Conservation (phyloP, 1,140 invertebrate genomes). For the Pomacea maculata region DNA sequence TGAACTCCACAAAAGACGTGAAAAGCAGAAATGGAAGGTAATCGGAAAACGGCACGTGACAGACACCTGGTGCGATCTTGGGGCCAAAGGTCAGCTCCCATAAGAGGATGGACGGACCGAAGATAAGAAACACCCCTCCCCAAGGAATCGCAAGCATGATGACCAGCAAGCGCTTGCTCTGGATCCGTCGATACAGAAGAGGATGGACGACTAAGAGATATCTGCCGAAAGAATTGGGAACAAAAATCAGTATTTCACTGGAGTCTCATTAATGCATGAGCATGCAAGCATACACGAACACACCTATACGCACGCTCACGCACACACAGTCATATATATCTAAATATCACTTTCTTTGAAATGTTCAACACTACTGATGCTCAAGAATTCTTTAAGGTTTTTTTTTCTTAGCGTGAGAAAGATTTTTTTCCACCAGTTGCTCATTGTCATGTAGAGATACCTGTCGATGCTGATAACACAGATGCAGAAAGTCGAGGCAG, state of each 20-base stretch:
- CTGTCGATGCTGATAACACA: conserved; percentile 38
- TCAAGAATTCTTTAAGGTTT: no score
- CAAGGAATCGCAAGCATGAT: conserved; percentile 35
- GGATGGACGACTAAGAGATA: conserved; percentile 34
- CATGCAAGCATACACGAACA: neutral
- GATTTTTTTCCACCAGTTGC: neutral
- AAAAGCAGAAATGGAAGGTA: conserved; percentile 35
- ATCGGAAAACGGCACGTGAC: conserved; percentile 42
- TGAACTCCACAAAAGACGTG: conserved; percentile 41
- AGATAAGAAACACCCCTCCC: conserved; percentile 37
- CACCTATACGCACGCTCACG: neutral
- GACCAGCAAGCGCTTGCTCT: conserved; percentile 15
- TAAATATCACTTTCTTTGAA: neutral
- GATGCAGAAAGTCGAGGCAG: conserved; percentile 33
- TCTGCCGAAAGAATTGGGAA: neutral
- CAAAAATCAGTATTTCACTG: neutral
- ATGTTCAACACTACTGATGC: no score
- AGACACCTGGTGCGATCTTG: conserved; percentile 36
- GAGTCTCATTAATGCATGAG: neutral
- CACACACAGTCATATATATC: neutral
- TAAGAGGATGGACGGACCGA: conserved; percentile 41
- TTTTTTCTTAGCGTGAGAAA: no score
- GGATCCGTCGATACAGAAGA: conserved; percentile 26
- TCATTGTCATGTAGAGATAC: neutral
- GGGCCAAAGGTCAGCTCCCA: conserved; percentile 37